Evolutionary conservation across 2,113 vertebrate genomes (phyloP).

Genomic region (Guaruba guarouba): DNA sequence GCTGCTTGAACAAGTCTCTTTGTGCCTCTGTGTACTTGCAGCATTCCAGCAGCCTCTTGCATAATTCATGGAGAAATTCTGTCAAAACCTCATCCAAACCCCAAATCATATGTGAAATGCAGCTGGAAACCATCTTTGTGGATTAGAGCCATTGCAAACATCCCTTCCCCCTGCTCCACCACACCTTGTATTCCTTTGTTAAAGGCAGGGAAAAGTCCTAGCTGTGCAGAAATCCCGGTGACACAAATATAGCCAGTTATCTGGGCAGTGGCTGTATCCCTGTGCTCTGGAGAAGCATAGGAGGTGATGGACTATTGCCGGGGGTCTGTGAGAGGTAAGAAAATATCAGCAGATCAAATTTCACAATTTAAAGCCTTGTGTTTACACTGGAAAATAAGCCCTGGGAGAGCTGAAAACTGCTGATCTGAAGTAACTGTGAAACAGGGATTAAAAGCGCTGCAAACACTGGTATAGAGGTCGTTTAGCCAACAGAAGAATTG

Average conservation of each 20-base stretch:
- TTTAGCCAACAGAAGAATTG: neutral
- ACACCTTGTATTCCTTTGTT: conserved; percentile 20
- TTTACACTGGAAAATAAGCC: neutral
- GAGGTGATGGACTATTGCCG: neutral
- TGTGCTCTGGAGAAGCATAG: neutral
- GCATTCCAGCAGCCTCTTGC: conserved; percentile 38
- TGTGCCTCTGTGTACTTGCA: conserved; percentile 31
- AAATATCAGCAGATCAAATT: neutral
- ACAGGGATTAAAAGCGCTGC: neutral
- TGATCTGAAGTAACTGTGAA: neutral
- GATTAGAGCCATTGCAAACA: conserved; percentile 17
- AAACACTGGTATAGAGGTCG: neutral
- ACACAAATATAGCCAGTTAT: neutral
- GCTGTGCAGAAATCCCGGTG: neutral
- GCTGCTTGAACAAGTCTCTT: conserved; percentile 19
- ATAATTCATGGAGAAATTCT: conserved; percentile 62
- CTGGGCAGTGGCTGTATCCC: neutral
- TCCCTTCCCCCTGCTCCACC: conserved; percentile 3
- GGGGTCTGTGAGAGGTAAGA: neutral
- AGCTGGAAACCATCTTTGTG: conserved; percentile 47
- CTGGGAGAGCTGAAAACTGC: neutral
- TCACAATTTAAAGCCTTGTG: neutral
- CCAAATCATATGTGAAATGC: conserved; percentile 51
- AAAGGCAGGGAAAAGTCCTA: neutral
- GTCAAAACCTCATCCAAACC: conserved; percentile 44